phyloP scores from a whole-genome alignment of 2,113 vertebrate species.

The Pelecanoides urinatrix region DNA sequence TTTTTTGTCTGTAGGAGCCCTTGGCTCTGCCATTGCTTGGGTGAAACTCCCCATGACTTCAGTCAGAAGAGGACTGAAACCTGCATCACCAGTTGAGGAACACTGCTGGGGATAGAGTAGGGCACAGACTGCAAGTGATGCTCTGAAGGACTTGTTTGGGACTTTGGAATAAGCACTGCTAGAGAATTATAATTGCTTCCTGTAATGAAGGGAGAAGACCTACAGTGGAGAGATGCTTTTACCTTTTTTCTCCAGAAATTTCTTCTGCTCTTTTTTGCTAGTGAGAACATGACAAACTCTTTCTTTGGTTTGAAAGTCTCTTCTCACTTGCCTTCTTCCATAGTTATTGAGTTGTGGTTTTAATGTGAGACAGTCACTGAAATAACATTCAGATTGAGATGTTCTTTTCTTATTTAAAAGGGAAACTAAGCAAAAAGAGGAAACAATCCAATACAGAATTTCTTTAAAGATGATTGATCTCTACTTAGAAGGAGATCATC shows the following conservation, averaged over 20 bases:
- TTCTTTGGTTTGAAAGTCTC: background rate
- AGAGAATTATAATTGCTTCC: background rate
- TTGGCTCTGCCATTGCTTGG: background rate
- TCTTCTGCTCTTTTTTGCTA: background rate
- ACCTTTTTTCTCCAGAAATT: background rate
- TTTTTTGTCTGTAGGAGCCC: background rate
- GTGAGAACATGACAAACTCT: background rate
- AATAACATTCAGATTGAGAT: background rate
- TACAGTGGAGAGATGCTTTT: background rate
- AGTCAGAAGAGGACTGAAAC: background rate
- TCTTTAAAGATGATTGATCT: constrained; percentile 36
- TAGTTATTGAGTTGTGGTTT: background rate
- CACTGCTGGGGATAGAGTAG: background rate
- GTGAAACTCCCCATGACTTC: background rate
- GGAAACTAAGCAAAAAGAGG: background rate
- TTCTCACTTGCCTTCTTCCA: background rate
- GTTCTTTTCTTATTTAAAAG: constrained; percentile 21
- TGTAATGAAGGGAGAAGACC: background rate
- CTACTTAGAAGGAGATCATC: background rate
- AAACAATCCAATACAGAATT: constrained; percentile 36
- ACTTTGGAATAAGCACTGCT: background rate
- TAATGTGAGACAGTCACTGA: background rate
- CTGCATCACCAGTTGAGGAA: background rate
- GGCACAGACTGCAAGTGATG: background rate
- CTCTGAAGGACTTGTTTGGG: background rate